Evolutionary conservation across 2,797 vertebrate species (phyloP), one percentile per base, ranked within the genome.

Genomic region (Acomys russatus): DNA sequence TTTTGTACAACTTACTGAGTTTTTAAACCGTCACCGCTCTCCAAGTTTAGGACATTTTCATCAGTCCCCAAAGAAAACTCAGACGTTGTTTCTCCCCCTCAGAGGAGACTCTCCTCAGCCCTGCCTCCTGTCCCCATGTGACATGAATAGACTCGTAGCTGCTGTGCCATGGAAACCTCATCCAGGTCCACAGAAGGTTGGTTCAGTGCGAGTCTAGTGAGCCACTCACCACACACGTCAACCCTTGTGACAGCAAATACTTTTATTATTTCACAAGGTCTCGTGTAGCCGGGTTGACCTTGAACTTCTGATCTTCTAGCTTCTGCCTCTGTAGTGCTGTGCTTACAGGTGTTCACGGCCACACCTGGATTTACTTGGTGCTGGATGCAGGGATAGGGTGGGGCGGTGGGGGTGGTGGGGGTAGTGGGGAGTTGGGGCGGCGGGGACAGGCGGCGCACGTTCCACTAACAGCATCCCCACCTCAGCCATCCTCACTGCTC

Each of bases 1-100:
- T 44, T 44, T 44, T 44, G 44, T 44, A 44, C 44, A 44, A 44
- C 64, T 84, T 54, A 11, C 30, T 51, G 25, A 70, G 28, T 70
- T 33, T 66, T 78, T 25, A 33, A 33, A 28, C 61, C 28, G 25
- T 80, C 66, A 54, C 71, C 54, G 15, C 14, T 1, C 10, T 64
- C 80, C 68, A 30, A 92, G 64, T 95, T 91, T 92, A 94, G 79
- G 84, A 94, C 66, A 64, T 64, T 87, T 88, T 71, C 64, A 25
- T 74, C 91, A 56, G 12, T 44, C 22, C 59, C 28, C 23, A 54
- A n/a, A 89, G 90, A 82, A 96, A 86, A 77, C 12, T 56, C 64
- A 56, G 85, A 30, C 0, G 9, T 17, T 61, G 74, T 49, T 83
- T 35, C 85, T n/a, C 78, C 44, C 18, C 49, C 33, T 23, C n/a